Percentiles rank a stretch among this genome's conserved stretches.
Evolutionary conservation across 2,888 invertebrate genomes (phyloP).

Genomic region (Bimastos eiseni): DNA sequence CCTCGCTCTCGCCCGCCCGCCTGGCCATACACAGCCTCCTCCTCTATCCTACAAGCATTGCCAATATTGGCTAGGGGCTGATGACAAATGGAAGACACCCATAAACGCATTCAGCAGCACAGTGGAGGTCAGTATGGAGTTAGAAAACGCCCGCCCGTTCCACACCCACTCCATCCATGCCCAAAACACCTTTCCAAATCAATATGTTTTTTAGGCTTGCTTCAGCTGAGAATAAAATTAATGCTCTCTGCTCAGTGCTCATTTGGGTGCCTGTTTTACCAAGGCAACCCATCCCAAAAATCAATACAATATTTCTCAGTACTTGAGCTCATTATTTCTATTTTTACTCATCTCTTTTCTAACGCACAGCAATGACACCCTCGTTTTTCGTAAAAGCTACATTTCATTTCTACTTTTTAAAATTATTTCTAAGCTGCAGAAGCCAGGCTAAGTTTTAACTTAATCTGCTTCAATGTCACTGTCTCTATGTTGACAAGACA

Average conservation of each 20-base stretch:
- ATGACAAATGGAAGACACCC: slow-evolving; percentile 6
- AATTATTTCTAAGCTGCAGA: too few relatives aligned
- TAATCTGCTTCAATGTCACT: too few relatives aligned
- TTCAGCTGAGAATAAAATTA: not conserved
- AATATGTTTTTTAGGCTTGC: not conserved
- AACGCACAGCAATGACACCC: not conserved
- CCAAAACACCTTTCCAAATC: not conserved
- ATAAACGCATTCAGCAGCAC: not conserved
- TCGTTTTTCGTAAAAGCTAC: too few relatives aligned
- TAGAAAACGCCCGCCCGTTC: not conserved
- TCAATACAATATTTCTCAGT: too few relatives aligned
- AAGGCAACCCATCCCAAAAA: not conserved
- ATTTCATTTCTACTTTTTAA: too few relatives aligned
- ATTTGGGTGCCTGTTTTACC: not conserved
- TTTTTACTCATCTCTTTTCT: not conserved
- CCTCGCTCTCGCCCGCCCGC: too few relatives aligned
- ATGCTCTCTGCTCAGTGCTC: not conserved
- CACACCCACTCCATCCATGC: not conserved
- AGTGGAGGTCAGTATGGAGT: not conserved
- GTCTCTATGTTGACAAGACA: too few relatives aligned
- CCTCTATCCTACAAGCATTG: not conserved
- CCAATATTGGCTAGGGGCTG: not conserved
- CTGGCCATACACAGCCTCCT: not conserved
- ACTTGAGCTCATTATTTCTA: not conserved
- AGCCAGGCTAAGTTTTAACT: too few relatives aligned